These are phyloP conservation scores for Nematopogon swammerdamellus DNA, from an alignment of 2,888 invertebrate genomes.

Conservation along the genomic window DNA sequence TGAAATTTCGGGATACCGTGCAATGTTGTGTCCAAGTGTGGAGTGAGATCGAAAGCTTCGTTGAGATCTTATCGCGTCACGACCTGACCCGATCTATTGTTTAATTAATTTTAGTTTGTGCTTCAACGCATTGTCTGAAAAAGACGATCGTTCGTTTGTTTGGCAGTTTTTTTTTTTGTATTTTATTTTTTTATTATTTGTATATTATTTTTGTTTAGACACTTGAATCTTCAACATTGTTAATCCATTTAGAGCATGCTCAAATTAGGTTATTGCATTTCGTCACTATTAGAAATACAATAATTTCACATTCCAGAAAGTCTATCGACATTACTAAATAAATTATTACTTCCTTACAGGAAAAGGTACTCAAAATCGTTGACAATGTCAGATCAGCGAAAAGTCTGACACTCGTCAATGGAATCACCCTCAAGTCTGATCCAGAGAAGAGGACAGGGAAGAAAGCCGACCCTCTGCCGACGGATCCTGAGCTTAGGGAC, in stretches of 20 bases:
- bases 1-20: background rate
- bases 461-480: constrained; percentile 65
- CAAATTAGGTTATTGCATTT: too few relatives aligned
- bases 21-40: background rate
- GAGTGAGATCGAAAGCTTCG: background rate
- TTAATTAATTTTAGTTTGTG: too few relatives aligned
- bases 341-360: constrained; percentile 56
- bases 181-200: too few relatives aligned
- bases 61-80: background rate
- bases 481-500: constrained; percentile 70
- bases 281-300: too few relatives aligned
- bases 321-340: too few relatives aligned
- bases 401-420: constrained; percentile 59
- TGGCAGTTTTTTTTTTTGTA: too few relatives aligned
- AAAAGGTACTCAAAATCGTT: constrained; percentile 67
- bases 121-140: too few relatives aligned
- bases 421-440: constrained; percentile 57
- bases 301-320: too few relatives aligned
- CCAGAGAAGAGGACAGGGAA: constrained; percentile 44
- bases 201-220: too few relatives aligned
- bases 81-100: background rate
- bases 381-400: constrained; percentile 48
- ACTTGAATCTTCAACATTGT: too few relatives aligned
- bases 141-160: too few relatives aligned
- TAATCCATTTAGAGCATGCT: too few relatives aligned